Percentiles rank a stretch among this genome's conserved stretches.
phyloP scores from a whole-genome alignment of 1,140 invertebrate genomes.

The Drosophila parabipectinata region DNA sequence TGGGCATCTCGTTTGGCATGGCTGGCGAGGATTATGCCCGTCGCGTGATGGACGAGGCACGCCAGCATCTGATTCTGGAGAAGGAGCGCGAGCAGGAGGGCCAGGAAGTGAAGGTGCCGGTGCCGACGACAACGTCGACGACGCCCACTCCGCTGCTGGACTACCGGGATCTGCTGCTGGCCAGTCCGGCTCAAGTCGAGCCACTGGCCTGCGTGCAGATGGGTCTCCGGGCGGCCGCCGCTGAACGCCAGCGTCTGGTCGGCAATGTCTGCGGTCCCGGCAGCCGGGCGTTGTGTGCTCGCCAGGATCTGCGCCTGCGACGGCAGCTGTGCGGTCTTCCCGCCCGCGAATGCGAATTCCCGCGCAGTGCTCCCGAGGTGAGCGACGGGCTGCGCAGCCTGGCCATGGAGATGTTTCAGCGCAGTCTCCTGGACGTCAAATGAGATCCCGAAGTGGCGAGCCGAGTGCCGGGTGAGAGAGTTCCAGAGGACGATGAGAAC shows the following conservation, averaged over 20 bases:
- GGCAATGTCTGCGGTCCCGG: conserved; percentile 84
- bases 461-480: not conserved
- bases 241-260: conserved; percentile 84
- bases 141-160: conserved; percentile 29
- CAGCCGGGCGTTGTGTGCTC: conserved; percentile 87
- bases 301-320: conserved; percentile 87
- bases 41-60: conserved; percentile 84
- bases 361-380: conserved; percentile 58
- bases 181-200: conserved; percentile 73
- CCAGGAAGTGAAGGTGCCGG: conserved; percentile 7
- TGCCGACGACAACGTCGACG: not conserved
- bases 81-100: conserved; percentile 36
- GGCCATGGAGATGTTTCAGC: conserved; percentile 75
- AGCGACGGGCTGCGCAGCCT: conserved; percentile 63
- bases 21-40: conserved; percentile 88
- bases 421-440: conserved; percentile 63
- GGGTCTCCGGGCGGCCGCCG: conserved; percentile 79
- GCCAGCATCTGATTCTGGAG: conserved; percentile 63
- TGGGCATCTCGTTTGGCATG: conserved; percentile 89
- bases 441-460: conserved; percentile 41
- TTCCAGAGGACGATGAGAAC: not conserved
- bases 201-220: conserved; percentile 88
- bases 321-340: conserved; percentile 87
- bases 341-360: conserved; percentile 84
- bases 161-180: conserved; percentile 58